phyloP scores from a whole-genome alignment of 2,113 vertebrate genomes.

The Conger conger region DNA sequence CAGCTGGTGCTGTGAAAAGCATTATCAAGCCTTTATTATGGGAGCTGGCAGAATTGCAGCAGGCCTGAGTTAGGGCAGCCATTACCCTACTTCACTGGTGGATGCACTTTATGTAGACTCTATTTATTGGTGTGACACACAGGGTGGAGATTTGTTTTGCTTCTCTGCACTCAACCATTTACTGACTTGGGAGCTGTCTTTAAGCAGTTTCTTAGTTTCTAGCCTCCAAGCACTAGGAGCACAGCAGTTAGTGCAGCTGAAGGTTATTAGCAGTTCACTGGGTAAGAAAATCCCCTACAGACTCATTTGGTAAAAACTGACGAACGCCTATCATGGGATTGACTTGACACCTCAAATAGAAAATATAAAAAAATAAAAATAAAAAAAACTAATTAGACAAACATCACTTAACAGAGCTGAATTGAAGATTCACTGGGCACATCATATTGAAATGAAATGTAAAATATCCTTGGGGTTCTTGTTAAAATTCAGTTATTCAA shows the following conservation, averaged over 20 bases:
- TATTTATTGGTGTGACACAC: constrained; percentile 39
- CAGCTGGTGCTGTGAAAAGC: constrained; percentile 20
- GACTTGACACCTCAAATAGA: constrained; percentile 21
- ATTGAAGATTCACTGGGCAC: background rate
- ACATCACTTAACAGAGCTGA: background rate
- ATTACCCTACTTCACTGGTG: constrained; percentile 25
- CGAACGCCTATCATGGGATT: constrained; percentile 31
- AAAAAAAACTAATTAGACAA: background rate
- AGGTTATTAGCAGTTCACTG: constrained; percentile 43
- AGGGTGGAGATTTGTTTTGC: constrained; percentile 29
- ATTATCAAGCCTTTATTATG: constrained; percentile 46
- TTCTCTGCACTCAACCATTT: constrained; percentile 8
- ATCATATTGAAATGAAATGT: background rate
- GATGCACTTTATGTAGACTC: constrained; percentile 36
- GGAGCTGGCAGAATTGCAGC: constrained; percentile 33
- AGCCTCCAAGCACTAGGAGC: background rate
- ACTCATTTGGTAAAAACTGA: constrained; percentile 33
- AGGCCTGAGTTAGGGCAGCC: constrained; percentile 33
- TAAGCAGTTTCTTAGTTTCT: constrained; percentile 15
- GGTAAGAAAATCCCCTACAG: constrained; percentile 35
- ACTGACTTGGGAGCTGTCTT: background rate
- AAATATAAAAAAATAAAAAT: background rate
- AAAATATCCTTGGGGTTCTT: constrained; percentile 1
- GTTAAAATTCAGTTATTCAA: constrained; percentile 6
- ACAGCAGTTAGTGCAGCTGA: constrained; percentile 13